These are phyloP conservation scores for Metellina segmentata DNA, from an alignment of 2,888 invertebrate species.

Conservation along the genomic window DNA sequence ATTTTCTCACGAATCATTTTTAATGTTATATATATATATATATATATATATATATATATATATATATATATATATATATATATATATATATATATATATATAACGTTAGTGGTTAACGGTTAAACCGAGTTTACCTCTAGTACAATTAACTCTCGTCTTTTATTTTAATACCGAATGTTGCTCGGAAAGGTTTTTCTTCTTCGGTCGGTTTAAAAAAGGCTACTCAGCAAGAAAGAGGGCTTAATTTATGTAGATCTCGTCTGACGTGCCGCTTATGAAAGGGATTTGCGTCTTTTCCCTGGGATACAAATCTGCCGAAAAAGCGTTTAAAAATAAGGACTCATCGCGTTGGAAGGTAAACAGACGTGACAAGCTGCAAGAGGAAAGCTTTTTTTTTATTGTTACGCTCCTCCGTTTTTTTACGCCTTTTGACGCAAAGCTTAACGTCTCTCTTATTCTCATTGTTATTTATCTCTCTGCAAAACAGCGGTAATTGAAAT, in stretches of 20 bases:
- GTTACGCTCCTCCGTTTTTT: not conserved
- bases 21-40: too few species aligned
- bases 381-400: not conserved
- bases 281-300: not conserved
- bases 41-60: too few species aligned
- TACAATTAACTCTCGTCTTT: too few species aligned
- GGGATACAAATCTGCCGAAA: not conserved
- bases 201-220: not conserved
- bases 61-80: too few species aligned
- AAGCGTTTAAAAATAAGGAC: not conserved
- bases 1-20: too few species aligned
- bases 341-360: not conserved
- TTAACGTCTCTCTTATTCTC: not conserved
- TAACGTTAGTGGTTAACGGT: too few species aligned
- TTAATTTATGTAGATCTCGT: not conserved
- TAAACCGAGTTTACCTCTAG: too few species aligned
- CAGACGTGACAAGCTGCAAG: constrained; percentile 11
- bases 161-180: too few species aligned
- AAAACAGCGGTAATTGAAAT: not conserved
- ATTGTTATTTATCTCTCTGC: constrained; percentile 9
- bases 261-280: not conserved
- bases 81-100: too few species aligned
- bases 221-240: not conserved
- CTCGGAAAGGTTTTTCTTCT: too few species aligned
- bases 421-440: not conserved